A percentile compares a stretch with the other conserved stretches of the same genome.
phyloP scores from a whole-genome alignment of 2,888 invertebrate genomes.

The Idaea aversata region DNA sequence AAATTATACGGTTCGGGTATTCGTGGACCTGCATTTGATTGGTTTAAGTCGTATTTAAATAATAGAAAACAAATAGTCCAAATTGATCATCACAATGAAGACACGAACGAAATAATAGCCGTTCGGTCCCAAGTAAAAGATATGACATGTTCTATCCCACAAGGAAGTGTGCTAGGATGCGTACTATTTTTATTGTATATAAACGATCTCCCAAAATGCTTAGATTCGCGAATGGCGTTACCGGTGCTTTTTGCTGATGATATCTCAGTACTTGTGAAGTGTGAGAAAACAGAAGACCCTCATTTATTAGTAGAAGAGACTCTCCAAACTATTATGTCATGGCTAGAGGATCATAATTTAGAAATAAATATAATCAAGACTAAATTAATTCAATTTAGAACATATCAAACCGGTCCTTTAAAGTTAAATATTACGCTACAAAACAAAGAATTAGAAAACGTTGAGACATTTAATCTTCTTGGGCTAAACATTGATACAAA shows the following conservation, averaged over 20 bases:
- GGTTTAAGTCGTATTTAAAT: conserved; percentile 21
- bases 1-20: conserved; percentile 22
- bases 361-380: too few species aligned
- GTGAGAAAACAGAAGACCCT: too few species aligned
- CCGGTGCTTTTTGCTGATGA: background rate
- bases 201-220: background rate
- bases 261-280: background rate
- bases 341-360: too few species aligned
- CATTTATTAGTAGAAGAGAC: too few species aligned
- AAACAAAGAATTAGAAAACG: too few species aligned
- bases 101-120: background rate
- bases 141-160: background rate
- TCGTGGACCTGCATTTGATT: conserved; percentile 17
- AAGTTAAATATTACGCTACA: too few species aligned
- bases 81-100: conserved; percentile 12
- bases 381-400: too few species aligned
- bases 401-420: too few species aligned
- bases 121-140: background rate
- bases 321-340: too few species aligned
- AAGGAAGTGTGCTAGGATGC: conserved; percentile 1
- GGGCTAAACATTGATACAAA: too few species aligned
- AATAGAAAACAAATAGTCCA: conserved; percentile 18
- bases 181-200: background rate
- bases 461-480: too few species aligned
- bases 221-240: background rate